Base-by-base conservation (phyloP, 2,888 invertebrate species). In the Anthoptus insignis region DNA sequence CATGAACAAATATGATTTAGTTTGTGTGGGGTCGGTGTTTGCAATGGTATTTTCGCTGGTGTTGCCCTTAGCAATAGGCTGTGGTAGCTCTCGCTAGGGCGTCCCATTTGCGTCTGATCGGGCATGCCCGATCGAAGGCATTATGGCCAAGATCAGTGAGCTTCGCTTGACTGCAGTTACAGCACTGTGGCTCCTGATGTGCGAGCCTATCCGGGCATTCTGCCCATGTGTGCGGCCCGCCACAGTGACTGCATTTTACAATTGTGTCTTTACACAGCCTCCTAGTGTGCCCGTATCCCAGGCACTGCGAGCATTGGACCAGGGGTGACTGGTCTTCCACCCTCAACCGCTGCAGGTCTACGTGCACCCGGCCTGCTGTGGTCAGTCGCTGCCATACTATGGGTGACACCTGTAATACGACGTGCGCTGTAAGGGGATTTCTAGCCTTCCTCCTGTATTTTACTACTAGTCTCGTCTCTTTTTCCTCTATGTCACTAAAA, bases 301-400 rank as follows among this genome's bases (percentile, higher is more conserved):
- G 34, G 37, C 67, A 67, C 0, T 34, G 53, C 8, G 66, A 39
- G 21, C 66, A 66, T 14, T 61, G 66, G 3, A 66, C 16, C 7
- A 65, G 27, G 0, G 65, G 60, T 4, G 65, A 65, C 16, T 61
- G 58, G n/a, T 61, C 66, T 1, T 24, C 52, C 0, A 66, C 61
- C 6, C n/a, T 0, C 1, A 66, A 8, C 16, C 27, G 11, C n/a
- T 66, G 66, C 2, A 66, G 42, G 14, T 66, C 66, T 1, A 66
- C 29, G 1, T 45, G 49, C 2, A 63, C 9, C 0, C 2, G n/a
- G 1, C 34, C 54, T n/a, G 13, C 13, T 9, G 19, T 11, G 5
- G 22, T 14, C 1, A 29, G 6, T 2, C 56, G 13, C 2, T 39
- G 32, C 61, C 65, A 68, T 0, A 65, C 8, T 11, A 2, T 3